phyloP scores from a whole-genome alignment of 2,888 invertebrate species.

The Athetis lepigone region DNA sequence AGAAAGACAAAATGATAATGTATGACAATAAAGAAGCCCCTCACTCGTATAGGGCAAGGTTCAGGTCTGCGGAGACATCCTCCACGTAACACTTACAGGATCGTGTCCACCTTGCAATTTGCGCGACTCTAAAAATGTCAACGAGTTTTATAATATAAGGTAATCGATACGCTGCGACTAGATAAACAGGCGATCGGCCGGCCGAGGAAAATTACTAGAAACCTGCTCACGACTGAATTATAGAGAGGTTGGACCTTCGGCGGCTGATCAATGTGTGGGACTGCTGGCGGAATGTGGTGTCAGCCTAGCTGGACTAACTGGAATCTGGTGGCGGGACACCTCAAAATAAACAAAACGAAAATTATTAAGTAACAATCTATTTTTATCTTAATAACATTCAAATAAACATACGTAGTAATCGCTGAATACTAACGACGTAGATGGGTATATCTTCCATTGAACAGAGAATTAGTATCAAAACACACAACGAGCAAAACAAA shows the following conservation, averaged over 20 bases:
- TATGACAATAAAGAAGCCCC: not conserved
- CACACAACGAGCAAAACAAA: no score
- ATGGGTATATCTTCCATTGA: not conserved
- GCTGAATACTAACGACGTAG: no score
- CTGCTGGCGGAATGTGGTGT: not conserved
- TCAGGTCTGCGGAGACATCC: conserved; percentile 9
- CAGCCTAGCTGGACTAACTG: not conserved
- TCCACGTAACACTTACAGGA: conserved; percentile 41
- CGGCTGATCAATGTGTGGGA: conserved; percentile 6
- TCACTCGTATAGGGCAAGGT: conserved; percentile 26
- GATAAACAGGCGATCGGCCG: conserved; percentile 50
- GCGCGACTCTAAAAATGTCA: conserved; percentile 63
- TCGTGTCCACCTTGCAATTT: conserved; percentile 59
- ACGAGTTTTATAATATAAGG: conserved; percentile 64
- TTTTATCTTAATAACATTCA: not conserved
- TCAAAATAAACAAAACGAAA: not conserved
- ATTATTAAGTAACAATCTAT: not conserved
- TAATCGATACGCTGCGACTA: conserved; percentile 61
- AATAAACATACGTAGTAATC: not conserved
- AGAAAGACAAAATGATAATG: not conserved
- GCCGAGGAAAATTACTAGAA: conserved; percentile 41
- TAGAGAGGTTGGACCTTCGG: conserved; percentile 22
- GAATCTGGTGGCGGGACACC: not conserved
- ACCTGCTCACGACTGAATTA: conserved; percentile 53
- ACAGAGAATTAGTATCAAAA: no score